These are phyloP conservation scores for Aphaenogaster ashmeadi DNA, from an alignment of 1,140 invertebrate genomes.

Conservation along the genomic window DNA sequence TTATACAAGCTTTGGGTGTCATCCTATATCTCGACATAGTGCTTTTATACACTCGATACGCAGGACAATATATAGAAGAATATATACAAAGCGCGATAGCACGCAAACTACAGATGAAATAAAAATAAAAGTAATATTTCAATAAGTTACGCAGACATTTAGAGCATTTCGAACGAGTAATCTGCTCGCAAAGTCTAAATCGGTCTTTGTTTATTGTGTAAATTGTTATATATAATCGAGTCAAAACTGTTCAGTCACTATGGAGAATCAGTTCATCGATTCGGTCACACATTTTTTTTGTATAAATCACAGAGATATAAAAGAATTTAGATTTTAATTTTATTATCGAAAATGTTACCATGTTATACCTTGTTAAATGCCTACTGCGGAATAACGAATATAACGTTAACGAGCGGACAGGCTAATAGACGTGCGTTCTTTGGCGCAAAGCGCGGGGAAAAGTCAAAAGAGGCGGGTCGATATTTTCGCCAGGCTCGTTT, in stretches of 20 bases:
- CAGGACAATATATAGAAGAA: neutral
- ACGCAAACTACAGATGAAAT: neutral
- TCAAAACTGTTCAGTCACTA: neutral
- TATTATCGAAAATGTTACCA: slow-evolving; percentile 13
- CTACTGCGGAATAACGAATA: neutral
- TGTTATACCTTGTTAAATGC: neutral
- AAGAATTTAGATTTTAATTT: slow-evolving; percentile 19
- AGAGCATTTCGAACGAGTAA: slow-evolving; percentile 10
- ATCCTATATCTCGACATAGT: slow-evolving; percentile 38
- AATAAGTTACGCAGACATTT: slow-evolving; percentile 1
- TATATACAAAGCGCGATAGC: neutral
- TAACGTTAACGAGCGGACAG: slow-evolving; percentile 3
- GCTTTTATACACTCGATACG: slow-evolving; percentile 34
- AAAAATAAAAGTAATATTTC: slow-evolving; percentile 34
- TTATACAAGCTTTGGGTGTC: slow-evolving; percentile 50
- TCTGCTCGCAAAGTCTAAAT: neutral
- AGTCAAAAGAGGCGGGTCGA: slow-evolving; percentile 31
- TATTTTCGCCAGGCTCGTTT: slow-evolving; percentile 41
- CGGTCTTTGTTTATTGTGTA: neutral
- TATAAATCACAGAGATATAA: neutral
- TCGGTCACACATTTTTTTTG: neutral
- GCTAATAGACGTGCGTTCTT: slow-evolving; percentile 38
- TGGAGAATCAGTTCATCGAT: neutral
- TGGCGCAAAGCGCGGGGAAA: slow-evolving; percentile 13
- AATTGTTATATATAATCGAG: slow-evolving; percentile 30